Evolutionary conservation across 2,888 invertebrate genomes (phyloP), one percentile per base, ranked within the genome.

Genomic region (Meghimatium bilineatum): DNA sequence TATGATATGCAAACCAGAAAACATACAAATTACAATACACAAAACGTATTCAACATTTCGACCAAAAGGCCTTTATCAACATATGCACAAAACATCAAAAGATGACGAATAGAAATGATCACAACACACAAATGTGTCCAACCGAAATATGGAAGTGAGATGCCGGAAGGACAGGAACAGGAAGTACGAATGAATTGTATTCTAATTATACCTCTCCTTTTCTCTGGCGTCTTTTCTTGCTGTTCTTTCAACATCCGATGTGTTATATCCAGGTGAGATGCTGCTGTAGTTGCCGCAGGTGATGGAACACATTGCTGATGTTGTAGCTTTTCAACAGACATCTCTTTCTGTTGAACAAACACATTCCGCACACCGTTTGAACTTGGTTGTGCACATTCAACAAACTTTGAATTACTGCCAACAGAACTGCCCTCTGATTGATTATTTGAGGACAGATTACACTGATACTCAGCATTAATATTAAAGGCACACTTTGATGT

Each of bases 401-500:
- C 72, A 72, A n/a, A 49, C 44, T 44, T 72, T 44, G 44, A 44
- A 49, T 49, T 26, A 52, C 52, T 32, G 32, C 52, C 52, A 1
- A 34, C 0, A 52, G 34, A 74, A 74, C 14, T 63, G 29, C 26
- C 23, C 14, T n/a, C 77, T 6, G 36, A 14, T 17, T 44, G 36
- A n/a, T 26, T 66, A 60, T n/a, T 26, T 44, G 26, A 36, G n/a
- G n/a, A 34, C 17, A 52, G 5, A 74, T 32, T 52, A 52, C 26
- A 20, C 29, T 29, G 29, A 52, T 52, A 20, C 17, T 74, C 32
- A 32, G 17, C 10, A 8, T 14, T 10, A 10, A 52, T 23, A 74
- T 3, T 20, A n/a, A 74, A 74, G 49, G 74, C 74, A 74, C 52
- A 74, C 32, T 52, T 74, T 74, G 52, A 52, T 20, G 0, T 34